These are phyloP conservation scores for Paedocypris sp. DNA, from an alignment of 2,113 vertebrate species.

Conservation along the genomic window DNA sequence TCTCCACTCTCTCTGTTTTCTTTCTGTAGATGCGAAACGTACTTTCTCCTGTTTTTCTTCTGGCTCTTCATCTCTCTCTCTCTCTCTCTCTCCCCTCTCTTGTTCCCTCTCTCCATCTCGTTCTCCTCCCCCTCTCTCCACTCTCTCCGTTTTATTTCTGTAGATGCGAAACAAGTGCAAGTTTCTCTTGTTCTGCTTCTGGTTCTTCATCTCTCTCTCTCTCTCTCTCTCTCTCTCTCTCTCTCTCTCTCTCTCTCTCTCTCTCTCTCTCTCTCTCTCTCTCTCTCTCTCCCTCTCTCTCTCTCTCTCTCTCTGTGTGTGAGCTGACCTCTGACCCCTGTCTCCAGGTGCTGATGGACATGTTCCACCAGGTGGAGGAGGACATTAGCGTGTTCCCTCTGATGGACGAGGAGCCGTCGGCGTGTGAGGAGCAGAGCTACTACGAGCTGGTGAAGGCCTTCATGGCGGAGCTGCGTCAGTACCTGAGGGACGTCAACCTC, in stretches of 20 bases:
- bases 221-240: too few species aligned
- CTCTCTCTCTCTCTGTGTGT: background rate
- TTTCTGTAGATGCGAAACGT: too few species aligned
- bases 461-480: conserved; percentile 87
- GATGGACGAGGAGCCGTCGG: conserved; percentile 86
- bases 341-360: conserved; percentile 88
- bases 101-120: too few species aligned
- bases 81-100: too few species aligned
- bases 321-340: too few species aligned
- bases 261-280: background rate
- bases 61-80: too few species aligned
- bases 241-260: background rate
- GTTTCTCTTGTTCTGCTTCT: too few species aligned
- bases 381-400: conserved; percentile 81
- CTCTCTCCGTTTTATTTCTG: too few species aligned
- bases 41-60: too few species aligned
- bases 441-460: conserved; percentile 87
- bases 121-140: too few species aligned
- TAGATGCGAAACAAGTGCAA: too few species aligned
- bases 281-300: background rate
- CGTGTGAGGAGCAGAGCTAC: conserved; percentile 84
- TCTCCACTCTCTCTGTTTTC: background rate
- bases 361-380: conserved; percentile 97
- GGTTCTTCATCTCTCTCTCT: too few species aligned
- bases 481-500: conserved; percentile 87